These are phyloP conservation scores for Oithona nana DNA, from an alignment of 2,888 invertebrate species.

Conservation along the genomic window DNA sequence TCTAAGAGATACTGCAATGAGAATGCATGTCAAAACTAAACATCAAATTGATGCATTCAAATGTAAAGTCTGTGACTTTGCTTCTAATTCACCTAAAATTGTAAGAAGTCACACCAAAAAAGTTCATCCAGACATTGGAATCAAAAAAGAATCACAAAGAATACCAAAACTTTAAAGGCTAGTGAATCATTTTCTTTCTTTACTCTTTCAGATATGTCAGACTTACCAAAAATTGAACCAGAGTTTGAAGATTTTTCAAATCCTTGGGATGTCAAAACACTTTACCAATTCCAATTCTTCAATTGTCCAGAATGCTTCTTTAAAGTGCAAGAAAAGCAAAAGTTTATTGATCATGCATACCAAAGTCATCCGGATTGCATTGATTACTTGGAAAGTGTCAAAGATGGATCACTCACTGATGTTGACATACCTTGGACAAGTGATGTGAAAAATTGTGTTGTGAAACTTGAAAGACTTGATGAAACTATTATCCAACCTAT, in stretches of 20 bases:
- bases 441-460: no score
- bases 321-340: background rate
- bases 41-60: background rate
- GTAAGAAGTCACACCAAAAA: background rate
- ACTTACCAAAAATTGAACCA: no score
- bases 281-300: background rate
- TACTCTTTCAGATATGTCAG: background rate
- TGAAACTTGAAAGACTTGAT: no score
- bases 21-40: background rate
- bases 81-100: background rate
- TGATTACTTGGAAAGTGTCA: no score
- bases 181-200: background rate
- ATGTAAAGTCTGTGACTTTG: background rate
- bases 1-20: background rate
- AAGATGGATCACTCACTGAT: no score
- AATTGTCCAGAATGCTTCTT: background rate
- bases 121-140: background rate
- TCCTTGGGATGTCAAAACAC: background rate
- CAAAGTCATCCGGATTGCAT: no score
- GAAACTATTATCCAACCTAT: no score
- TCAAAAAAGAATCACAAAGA: background rate
- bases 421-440: no score
- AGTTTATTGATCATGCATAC: background rate
- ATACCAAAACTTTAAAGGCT: no score
- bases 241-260: no score